These are phyloP conservation scores for Knipowitschia caucasica DNA, from an alignment of 2,797 vertebrate genomes.

Conservation along the genomic window DNA sequence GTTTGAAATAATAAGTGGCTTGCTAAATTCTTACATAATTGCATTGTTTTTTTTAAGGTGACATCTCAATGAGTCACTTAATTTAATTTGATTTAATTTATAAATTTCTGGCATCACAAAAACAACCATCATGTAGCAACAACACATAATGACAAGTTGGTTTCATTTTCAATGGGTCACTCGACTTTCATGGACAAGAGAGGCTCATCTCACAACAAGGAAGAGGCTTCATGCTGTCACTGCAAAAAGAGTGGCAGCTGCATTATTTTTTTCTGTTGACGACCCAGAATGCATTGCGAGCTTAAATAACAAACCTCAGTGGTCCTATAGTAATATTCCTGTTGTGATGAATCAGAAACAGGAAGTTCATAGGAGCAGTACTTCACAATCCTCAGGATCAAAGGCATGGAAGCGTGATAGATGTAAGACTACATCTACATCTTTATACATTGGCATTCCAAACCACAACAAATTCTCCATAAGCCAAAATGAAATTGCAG, in stretches of 20 bases:
- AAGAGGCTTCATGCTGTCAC: constrained; percentile 13
- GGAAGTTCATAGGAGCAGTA: constrained; percentile 1
- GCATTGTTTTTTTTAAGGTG: too few relatives aligned
- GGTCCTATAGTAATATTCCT: background rate
- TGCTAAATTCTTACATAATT: too few relatives aligned
- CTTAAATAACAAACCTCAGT: constrained; percentile 5
- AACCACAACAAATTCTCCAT: background rate
- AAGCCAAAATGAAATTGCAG: too few relatives aligned
- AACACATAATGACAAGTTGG: constrained; percentile 46
- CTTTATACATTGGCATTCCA: background rate
- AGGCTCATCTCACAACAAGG: constrained; percentile 13
- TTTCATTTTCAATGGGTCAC: constrained; percentile 51
- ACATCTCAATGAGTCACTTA: too few relatives aligned
- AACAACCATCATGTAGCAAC: constrained; percentile 25
- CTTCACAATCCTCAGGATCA: background rate
- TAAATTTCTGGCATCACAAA: background rate
- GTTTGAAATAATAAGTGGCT: too few relatives aligned
- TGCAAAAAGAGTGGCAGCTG: background rate
- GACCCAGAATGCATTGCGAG: background rate
- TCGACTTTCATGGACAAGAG: constrained; percentile 22
- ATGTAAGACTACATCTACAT: background rate
- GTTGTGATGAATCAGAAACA: constrained; percentile 6
- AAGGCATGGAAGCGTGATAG: background rate
- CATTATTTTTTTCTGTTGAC: constrained; percentile 11
- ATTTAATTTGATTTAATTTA: too few relatives aligned